Conservation (phyloP, 2,797 vertebrate genomes). For the Pogonophryne albipinna region DNA sequence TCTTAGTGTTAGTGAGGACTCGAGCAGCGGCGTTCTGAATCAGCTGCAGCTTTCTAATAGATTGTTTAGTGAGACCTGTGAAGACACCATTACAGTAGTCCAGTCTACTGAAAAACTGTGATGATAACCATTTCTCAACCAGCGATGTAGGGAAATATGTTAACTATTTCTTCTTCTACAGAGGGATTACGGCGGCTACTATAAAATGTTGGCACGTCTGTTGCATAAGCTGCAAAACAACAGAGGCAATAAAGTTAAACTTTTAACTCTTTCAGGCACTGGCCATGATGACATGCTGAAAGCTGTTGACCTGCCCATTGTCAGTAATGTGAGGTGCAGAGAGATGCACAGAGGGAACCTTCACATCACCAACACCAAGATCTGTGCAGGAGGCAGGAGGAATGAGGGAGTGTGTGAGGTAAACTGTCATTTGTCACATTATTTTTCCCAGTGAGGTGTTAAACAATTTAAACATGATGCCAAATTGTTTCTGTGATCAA, state of each 20-base stretch:
- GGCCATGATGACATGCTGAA: conserved; percentile 91
- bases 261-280: conserved; percentile 82
- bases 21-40: no score
- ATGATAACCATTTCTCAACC: no score
- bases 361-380: conserved; percentile 91
- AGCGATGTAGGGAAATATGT: no score
- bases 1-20: no score
- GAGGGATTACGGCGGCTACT: no score
- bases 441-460: conserved; percentile 16
- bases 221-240: conserved; percentile 11
- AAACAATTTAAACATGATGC: conserved; percentile 15
- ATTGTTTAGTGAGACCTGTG: no score
- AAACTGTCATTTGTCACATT: conserved; percentile 58
- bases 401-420: conserved; percentile 98
- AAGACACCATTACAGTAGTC: no score
- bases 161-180: no score
- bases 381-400: conserved; percentile 93
- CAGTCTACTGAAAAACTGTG: no score
- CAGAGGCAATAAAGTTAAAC: neutral
- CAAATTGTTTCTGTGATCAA: conserved; percentile 8
- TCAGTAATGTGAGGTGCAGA: conserved; percentile 91
- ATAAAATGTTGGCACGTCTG: neutral
- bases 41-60: no score
- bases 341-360: conserved; percentile 92
- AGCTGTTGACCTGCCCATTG: conserved; percentile 89